phyloP scores from a whole-genome alignment of 2,797 vertebrate genomes.

The Margarornis squamiger region DNA sequence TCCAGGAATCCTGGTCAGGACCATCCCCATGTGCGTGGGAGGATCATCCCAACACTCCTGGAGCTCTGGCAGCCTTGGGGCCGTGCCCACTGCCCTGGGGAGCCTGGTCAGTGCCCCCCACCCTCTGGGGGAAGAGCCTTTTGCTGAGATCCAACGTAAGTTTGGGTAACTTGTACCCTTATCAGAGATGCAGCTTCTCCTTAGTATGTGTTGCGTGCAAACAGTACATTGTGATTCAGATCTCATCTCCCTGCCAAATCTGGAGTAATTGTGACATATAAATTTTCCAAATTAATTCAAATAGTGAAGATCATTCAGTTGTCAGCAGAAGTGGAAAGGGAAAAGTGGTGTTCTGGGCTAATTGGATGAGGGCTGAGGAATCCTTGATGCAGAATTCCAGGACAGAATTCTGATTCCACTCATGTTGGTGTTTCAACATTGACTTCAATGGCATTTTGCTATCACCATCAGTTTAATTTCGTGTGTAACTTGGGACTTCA shows the following conservation, averaged over 20 bases:
- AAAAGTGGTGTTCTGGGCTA: not conserved
- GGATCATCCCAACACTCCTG: rapidly evolving
- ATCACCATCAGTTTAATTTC: not conserved
- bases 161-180: not conserved
- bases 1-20: not conserved
- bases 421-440: not conserved
- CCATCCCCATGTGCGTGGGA: not conserved
- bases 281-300: conserved; percentile 13
- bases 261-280: not conserved
- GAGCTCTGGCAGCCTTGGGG: not conserved
- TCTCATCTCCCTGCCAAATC: not conserved
- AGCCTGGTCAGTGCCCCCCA: not conserved
- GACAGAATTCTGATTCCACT: not conserved
- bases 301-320: not conserved
- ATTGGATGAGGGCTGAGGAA: not conserved
- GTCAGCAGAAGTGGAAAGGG: not conserved
- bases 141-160: not conserved
- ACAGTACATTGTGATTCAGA: not conserved
- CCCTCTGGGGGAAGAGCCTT: not conserved
- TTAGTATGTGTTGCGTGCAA: not conserved
- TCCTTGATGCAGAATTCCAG: not conserved
- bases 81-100: not conserved
- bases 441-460: not conserved
- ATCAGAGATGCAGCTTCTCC: not conserved
- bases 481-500: not conserved